A percentile compares a stretch with the other conserved stretches of the same genome.
phyloP scores from a whole-genome alignment of 2,888 invertebrate genomes.

The Hirtodrosophila alboralis region DNA sequence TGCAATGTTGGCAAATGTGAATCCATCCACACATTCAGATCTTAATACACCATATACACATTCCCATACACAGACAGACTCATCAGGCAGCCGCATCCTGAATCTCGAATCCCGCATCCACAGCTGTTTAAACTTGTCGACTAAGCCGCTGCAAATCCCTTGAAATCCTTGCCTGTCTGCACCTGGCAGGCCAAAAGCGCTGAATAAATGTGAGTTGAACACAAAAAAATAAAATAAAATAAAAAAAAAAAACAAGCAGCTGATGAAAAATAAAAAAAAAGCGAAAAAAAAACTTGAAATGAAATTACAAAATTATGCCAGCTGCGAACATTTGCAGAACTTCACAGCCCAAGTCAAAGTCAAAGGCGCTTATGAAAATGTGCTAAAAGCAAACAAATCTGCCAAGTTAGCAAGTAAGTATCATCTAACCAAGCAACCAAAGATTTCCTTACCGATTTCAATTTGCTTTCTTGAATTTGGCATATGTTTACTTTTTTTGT shows the following conservation, averaged over 20 bases:
- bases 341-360: slow-evolving; percentile 38
- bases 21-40: slow-evolving; percentile 17
- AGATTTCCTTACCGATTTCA: neutral
- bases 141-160: slow-evolving; percentile 72
- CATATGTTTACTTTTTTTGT: slow-evolving; percentile 11
- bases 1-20: slow-evolving; percentile 37
- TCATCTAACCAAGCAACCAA: slow-evolving; percentile 8
- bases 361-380: slow-evolving; percentile 57
- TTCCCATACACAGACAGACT: too few relatives aligned
- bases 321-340: slow-evolving; percentile 55
- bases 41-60: slow-evolving; percentile 15
- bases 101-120: too few relatives aligned
- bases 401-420: slow-evolving; percentile 28
- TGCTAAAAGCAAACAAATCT: slow-evolving; percentile 49
- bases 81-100: slow-evolving; percentile 22
- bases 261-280: slow-evolving; percentile 44
- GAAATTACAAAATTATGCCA: slow-evolving; percentile 77
- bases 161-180: slow-evolving; percentile 68
- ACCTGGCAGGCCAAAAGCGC: slow-evolving; percentile 54
- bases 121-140: slow-evolving; percentile 69
- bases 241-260: slow-evolving; percentile 13
- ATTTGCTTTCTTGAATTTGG: too few relatives aligned
- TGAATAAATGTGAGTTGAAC: slow-evolving; percentile 30
- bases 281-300: slow-evolving; percentile 33
- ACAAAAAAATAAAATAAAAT: slow-evolving; percentile 23